Conservation (phyloP, 2,113 vertebrate genomes). For the Lamprologus ornatipinnis region DNA sequence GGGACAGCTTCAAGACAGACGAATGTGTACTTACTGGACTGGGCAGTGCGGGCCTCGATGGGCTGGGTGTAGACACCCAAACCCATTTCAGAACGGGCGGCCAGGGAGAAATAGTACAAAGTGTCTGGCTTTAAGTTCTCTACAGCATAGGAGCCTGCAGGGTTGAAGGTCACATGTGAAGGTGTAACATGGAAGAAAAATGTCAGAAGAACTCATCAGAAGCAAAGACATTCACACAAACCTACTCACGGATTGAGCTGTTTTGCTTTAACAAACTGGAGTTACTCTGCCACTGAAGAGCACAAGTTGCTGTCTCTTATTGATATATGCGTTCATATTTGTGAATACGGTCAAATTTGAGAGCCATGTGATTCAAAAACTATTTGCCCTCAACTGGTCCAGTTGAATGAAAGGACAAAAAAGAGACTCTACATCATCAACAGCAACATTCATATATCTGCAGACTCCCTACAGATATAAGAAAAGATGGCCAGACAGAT, state of each 20-base stretch:
- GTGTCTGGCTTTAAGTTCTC: conserved; percentile 88
- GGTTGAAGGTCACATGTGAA: conserved; percentile 80
- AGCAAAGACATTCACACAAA: neutral
- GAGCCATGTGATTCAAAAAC: neutral
- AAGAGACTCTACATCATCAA: conserved; percentile 22
- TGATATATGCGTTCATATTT: neutral
- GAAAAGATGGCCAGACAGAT: neutral
- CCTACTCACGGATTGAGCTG: neutral
- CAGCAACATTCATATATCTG: neutral
- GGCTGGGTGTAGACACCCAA: conserved; percentile 87
- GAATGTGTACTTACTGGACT: conserved; percentile 85
- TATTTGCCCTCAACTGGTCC: neutral
- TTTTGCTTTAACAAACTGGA: neutral
- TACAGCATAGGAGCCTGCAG: conserved; percentile 79
- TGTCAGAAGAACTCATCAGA: neutral
- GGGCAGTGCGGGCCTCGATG: conserved; percentile 84
- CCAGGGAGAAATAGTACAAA: conserved; percentile 83
- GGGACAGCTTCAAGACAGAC: neutral
- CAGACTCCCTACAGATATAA: neutral
- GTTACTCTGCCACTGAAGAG: neutral
- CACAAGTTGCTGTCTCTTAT: neutral
- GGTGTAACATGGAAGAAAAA: neutral
- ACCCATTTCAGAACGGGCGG: conserved; percentile 85
- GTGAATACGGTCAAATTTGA: neutral
- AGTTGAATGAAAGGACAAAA: neutral